These are phyloP conservation scores for Enteromius mattozi DNA, from an alignment of 2,797 vertebrate genomes.

Conservation along the genomic window DNA sequence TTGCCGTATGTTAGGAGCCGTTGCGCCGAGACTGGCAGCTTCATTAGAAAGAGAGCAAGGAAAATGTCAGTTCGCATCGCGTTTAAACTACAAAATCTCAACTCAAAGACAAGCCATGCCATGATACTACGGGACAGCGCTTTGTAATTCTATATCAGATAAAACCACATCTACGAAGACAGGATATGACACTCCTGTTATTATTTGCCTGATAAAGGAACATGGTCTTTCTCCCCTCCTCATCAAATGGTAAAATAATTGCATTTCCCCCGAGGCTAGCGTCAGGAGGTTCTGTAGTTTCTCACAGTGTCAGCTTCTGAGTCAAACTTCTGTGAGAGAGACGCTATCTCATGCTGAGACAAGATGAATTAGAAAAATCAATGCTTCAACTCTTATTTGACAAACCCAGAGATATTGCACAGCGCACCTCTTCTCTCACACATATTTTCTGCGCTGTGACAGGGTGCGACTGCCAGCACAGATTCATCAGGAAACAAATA, in stretches of 20 bases:
- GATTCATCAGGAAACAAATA: slow-evolving; percentile 62
- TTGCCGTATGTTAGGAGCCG: slow-evolving; percentile 42
- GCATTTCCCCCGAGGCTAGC: slow-evolving; percentile 65
- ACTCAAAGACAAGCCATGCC: slow-evolving; percentile 61
- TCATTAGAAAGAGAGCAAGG: slow-evolving; percentile 62
- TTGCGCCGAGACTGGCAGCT: slow-evolving; percentile 52
- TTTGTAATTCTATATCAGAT: slow-evolving; percentile 70
- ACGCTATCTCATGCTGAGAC: slow-evolving; percentile 56
- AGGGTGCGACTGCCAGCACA: slow-evolving; percentile 50
- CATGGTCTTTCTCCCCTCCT: slow-evolving; percentile 56
- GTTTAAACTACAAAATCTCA: slow-evolving; percentile 62
- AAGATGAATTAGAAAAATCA: slow-evolving; percentile 63
- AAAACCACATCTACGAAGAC: slow-evolving; percentile 67
- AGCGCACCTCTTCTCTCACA: slow-evolving; percentile 40
- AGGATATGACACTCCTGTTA: slow-evolving; percentile 74
- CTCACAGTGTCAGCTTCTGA: slow-evolving; percentile 62
- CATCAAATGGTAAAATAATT: slow-evolving; percentile 72
- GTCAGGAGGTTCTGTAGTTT: slow-evolving; percentile 67
- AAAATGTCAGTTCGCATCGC: slow-evolving; percentile 54
- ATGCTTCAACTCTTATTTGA: slow-evolving; percentile 59
- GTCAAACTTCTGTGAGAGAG: slow-evolving; percentile 58
- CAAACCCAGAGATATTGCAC: slow-evolving; percentile 52
- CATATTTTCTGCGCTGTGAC: slow-evolving; percentile 42
- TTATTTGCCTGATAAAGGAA: slow-evolving; percentile 71
- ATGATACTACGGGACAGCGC: slow-evolving; percentile 64